Percentiles rank a stretch among this genome's conserved stretches.
phyloP scores from a whole-genome alignment of 2,888 invertebrate species.

The Homarus gammarus region DNA sequence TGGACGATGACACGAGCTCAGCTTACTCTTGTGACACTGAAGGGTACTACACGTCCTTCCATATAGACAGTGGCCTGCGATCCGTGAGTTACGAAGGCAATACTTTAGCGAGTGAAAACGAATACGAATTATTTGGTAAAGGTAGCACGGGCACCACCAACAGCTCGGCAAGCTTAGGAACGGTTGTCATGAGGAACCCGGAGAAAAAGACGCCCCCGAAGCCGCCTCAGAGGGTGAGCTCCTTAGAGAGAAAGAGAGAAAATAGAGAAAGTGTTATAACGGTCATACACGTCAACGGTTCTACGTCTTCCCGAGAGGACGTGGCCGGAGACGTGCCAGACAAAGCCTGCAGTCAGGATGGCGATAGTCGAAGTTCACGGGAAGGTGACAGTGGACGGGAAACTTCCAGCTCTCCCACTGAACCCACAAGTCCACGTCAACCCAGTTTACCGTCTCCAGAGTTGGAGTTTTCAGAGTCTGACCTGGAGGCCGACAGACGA shows the following conservation, averaged over 20 bases:
- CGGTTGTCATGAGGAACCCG: constrained; percentile 79
- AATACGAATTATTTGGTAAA: constrained; percentile 94
- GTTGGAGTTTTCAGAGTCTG: constrained; percentile 88
- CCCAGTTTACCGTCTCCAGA: constrained; percentile 78
- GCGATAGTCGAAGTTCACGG: constrained; percentile 82
- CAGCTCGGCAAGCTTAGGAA: constrained; percentile 89
- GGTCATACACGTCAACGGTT: constrained; percentile 75
- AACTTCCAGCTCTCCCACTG: constrained; percentile 88
- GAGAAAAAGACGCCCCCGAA: constrained; percentile 76
- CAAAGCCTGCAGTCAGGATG: constrained; percentile 62
- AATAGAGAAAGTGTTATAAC: constrained; percentile 76
- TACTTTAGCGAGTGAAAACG: constrained; percentile 88
- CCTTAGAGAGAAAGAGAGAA: constrained; percentile 72
- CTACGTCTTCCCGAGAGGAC: constrained; percentile 74
- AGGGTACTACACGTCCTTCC: constrained; percentile 98
- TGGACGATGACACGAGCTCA: constrained; percentile 91
- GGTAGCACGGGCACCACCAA: constrained; percentile 94
- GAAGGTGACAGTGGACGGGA: constrained; percentile 89
- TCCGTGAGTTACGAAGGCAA: constrained; percentile 71
- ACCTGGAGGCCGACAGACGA: constrained; percentile 87
- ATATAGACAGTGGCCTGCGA: constrained; percentile 95
- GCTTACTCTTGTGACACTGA: constrained; percentile 98
- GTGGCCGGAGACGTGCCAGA: constrained; percentile 84
- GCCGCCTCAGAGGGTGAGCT: constrained; percentile 76
- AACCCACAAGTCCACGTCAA: constrained; percentile 77